A percentile compares a stretch with the other conserved stretches of the same genome.
These are phyloP conservation scores for Atherix ibis DNA, from an alignment of 2,888 invertebrate genomes.

Conservation along the genomic window DNA sequence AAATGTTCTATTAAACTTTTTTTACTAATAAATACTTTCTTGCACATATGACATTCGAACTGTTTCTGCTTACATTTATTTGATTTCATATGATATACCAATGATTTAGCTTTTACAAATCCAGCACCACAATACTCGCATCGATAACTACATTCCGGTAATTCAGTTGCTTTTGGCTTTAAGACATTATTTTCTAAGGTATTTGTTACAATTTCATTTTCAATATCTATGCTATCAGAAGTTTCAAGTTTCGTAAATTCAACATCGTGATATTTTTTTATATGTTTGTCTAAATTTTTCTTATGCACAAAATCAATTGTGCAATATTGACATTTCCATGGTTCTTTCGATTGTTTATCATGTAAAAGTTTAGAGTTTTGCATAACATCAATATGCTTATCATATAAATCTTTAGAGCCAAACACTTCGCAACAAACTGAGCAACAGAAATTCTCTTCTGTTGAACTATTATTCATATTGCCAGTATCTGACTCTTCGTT, in stretches of 20 bases:
- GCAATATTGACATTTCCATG: conserved; percentile 4
- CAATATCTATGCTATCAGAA: not conserved
- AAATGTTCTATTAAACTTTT: conserved; percentile 39
- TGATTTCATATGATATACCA: conserved; percentile 24
- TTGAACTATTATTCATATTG: not conserved
- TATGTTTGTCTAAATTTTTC: conserved; percentile 5
- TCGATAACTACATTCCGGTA: conserved; percentile 9
- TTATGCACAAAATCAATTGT: conserved; percentile 6
- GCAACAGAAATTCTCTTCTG: conserved; percentile 1
- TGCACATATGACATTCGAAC: conserved; percentile 33
- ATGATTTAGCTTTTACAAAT: conserved; percentile 23
- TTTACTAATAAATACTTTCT: conserved; percentile 38
- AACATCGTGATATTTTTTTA: conserved; percentile 1
- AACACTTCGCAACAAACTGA: conserved; percentile 9
- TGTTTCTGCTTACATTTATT: conserved; percentile 34
- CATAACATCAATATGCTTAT: conserved; percentile 2
- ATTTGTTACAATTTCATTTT: not conserved
- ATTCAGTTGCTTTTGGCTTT: not conserved
- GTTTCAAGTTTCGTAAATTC: not conserved
- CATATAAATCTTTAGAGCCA: conserved; percentile 12
- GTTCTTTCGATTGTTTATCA: not conserved
- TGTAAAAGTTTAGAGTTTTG: not conserved
- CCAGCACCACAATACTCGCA: conserved; percentile 28
- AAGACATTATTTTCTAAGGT: not conserved
- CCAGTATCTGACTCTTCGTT: too few species aligned